Percentiles rank a stretch among this genome's conserved stretches.
Conservation (phyloP, 92 coral and sea anemone species). For the Micromussa lordhowensis region DNA sequence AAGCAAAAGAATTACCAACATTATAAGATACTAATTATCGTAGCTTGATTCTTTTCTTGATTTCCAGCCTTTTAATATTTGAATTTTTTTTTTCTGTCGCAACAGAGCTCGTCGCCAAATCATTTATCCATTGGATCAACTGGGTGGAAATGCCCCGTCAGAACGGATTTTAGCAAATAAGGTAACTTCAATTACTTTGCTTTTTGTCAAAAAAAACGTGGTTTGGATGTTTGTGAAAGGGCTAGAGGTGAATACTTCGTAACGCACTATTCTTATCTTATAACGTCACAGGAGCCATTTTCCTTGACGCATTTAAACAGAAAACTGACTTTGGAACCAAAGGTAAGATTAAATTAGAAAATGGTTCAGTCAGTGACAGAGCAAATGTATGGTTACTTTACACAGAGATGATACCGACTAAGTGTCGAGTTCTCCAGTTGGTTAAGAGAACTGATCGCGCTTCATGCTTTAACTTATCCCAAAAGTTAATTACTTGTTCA, state of each 20-base stretch:
- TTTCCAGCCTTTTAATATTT: too few relatives aligned
- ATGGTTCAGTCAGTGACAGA: not conserved
- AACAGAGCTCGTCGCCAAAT: conserved; percentile 97
- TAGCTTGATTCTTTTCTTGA: too few relatives aligned
- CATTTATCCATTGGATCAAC: conserved; percentile 82
- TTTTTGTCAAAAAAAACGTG: not conserved
- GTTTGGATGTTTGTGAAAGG: not conserved
- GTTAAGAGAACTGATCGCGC: not conserved
- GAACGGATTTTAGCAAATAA: conserved; percentile 79
- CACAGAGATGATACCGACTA: not conserved
- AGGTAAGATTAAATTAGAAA: conserved; percentile 63
- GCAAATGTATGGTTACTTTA: not conserved
- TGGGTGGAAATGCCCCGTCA: conserved; percentile 91
- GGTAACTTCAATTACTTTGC: conserved; percentile 40
- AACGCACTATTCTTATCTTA: not conserved
- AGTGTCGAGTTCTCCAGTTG: not conserved
- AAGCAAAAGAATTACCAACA: too few relatives aligned
- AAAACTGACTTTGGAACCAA: conserved; percentile 96
- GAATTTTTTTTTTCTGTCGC: not conserved
- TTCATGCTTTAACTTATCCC: too few relatives aligned
- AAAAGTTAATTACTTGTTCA: too few relatives aligned
- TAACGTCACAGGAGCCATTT: conserved; percentile 77
- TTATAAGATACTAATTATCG: too few relatives aligned
- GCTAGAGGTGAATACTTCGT: not conserved
- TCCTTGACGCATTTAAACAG: conserved; percentile 95